Conservation (phyloP, 2,113 vertebrate genomes). For the Synodontis membranacea region DNA sequence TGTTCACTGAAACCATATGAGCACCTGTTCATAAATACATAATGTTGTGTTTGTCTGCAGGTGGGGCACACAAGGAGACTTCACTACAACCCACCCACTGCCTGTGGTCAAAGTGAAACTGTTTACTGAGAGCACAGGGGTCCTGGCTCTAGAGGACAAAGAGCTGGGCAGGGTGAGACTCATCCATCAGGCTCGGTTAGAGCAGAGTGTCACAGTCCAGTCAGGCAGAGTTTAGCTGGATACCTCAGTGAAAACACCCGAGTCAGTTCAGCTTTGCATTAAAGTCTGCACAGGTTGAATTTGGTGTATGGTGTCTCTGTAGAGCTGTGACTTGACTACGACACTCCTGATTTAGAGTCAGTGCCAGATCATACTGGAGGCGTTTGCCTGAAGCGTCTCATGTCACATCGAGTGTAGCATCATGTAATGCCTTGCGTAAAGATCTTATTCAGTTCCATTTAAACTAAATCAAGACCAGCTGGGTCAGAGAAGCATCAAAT, state of each 20-base stretch:
- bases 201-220: neutral
- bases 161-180: constrained; percentile 89
- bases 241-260: too few relatives aligned
- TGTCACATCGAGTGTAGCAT: neutral
- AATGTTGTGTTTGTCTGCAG: constrained; percentile 68
- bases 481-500: neutral
- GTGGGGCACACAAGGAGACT: constrained; percentile 98
- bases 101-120: constrained; percentile 97
- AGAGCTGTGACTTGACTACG: too few relatives aligned
- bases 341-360: neutral
- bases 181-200: neutral
- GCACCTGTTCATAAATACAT: neutral
- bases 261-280: neutral
- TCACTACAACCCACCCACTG: constrained; percentile 89
- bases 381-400: neutral
- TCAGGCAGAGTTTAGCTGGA: neutral
- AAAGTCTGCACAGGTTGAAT: neutral
- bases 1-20: neutral
- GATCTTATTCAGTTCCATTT: neutral
- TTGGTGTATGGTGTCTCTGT: neutral
- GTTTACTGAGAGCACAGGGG: constrained; percentile 93
- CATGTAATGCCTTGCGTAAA: neutral
- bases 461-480: neutral
- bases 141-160: constrained; percentile 95
- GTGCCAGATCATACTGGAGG: neutral